Base-by-base conservation (phyloP, 2,113 vertebrate species). In the Trinectes maculatus region DNA sequence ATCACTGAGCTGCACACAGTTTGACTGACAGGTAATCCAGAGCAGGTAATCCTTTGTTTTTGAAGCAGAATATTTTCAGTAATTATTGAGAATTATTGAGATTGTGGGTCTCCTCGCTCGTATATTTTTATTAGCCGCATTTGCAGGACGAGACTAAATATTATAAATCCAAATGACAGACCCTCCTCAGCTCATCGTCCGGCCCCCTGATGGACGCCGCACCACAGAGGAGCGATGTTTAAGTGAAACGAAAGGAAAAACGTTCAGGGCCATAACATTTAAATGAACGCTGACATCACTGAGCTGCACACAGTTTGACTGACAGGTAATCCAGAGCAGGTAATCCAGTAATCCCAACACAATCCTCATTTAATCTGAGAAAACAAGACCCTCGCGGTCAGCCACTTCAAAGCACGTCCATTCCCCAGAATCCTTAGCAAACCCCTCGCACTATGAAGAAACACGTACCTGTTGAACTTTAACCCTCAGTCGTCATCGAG, bases 51-150 rank as follows among this genome's bases (percentile, higher is more conserved):
- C 19, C n/a, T n/a, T n/a, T n/a, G n/a, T n/a, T n/a, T 79, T 24
- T 43, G 13, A 48, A 61, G 39, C 52, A 8, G 66, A 4, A 58
- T 18, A 24, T 54, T 68, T 66, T 67, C 44, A 64, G 61, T 34
- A 55, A 76, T 79, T 64, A 63, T 77, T 64, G 40, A 37, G 75
- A 82, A 61, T 9, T 53, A 51, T 22, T 43, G 19, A n/a, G n/a
- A n/a, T n/a, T n/a, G 34, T 10, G 13, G 16, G 19, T 44, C 52
- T 33, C 37, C 37, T 3, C 21, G 0, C 36, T 55, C 0, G 72
- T 85, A 57, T 88, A 79, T 88, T 88, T 86, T 69, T 19, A 77
- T 69, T 77, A 72, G 82, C 61, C 6, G 58, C 19, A 4, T 26
- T 57, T 47, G 64, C 24, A 5, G 36, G 44, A 58, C 16, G 25